Percentiles rank a stretch among this genome's conserved stretches.
phyloP scores from a whole-genome alignment of 1,140 invertebrate species.

The Augochlora pura region DNA sequence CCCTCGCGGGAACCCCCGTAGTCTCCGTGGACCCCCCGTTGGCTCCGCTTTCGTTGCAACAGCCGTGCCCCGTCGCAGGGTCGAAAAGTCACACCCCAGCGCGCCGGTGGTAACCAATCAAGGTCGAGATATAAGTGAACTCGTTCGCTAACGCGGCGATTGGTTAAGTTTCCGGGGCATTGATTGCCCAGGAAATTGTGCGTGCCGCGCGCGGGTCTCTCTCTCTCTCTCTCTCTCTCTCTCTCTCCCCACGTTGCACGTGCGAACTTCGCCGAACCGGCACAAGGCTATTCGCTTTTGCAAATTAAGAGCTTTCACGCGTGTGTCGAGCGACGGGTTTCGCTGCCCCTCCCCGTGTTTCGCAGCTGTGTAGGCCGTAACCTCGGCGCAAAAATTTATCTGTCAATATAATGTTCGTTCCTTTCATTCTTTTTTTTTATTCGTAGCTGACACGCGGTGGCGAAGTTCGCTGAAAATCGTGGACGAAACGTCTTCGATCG shows the following conservation, averaged over 20 bases:
- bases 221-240: not conserved
- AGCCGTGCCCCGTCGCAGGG: constrained; percentile 27
- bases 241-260: constrained; percentile 27
- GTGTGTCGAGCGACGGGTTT: not conserved
- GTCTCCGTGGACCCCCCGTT: not conserved
- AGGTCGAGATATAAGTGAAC: constrained; percentile 66
- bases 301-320: constrained; percentile 43
- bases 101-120: constrained; percentile 65
- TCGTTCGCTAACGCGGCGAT: constrained; percentile 59
- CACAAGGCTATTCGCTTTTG: constrained; percentile 52
- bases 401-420: too few species aligned
- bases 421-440: too few species aligned
- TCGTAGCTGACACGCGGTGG: too few species aligned
- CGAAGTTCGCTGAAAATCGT: too few species aligned
- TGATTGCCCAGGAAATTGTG: constrained; percentile 74
- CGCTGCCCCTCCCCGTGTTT: not conserved
- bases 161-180: constrained; percentile 69
- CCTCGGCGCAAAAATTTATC: not conserved
- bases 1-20: constrained; percentile 56
- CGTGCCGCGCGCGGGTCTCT: constrained; percentile 61
- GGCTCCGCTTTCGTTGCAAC: not conserved
- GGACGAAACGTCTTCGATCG: too few species aligned
- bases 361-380: too few species aligned
- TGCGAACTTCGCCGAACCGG: constrained; percentile 20
- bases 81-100: constrained; percentile 70